These are phyloP conservation scores for Phalacrocorax brasilianus DNA, from an alignment of 2,113 vertebrate genomes.

Conservation along the genomic window DNA sequence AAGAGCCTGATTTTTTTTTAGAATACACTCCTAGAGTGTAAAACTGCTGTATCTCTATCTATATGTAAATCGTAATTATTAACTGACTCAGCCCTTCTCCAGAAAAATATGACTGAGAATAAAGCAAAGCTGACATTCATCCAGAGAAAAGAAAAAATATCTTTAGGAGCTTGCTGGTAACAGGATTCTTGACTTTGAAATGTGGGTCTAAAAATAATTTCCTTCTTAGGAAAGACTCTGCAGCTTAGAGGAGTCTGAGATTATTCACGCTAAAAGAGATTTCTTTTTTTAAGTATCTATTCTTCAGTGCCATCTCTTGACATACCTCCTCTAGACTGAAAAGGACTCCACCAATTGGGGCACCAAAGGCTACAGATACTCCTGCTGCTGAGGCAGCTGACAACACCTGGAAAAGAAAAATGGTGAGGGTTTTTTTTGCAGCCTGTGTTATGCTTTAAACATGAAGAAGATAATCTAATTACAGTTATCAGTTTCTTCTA, in stretches of 20 bases:
- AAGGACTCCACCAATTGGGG: constrained; percentile 97
- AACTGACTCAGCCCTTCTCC: background rate
- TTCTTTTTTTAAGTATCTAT: background rate
- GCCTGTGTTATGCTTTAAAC: background rate
- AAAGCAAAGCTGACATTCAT: background rate
- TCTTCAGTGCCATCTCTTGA: background rate
- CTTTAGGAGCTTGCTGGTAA: background rate
- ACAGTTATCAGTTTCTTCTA: background rate
- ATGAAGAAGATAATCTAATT: background rate
- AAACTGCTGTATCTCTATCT: background rate
- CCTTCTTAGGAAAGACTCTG: background rate
- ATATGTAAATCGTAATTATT: background rate
- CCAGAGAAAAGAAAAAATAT: background rate
- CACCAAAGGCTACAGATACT: constrained; percentile 97
- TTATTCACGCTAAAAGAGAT: background rate
- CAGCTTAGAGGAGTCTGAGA: background rate
- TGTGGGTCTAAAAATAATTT: background rate
- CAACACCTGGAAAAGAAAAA: constrained; percentile 81
- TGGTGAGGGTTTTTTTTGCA: background rate
- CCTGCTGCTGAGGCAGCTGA: constrained; percentile 97
- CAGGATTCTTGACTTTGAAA: background rate
- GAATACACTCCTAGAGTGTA: background rate
- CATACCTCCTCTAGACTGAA: constrained; percentile 97
- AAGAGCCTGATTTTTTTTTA: background rate
- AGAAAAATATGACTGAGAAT: background rate